Base-by-base conservation (phyloP, 2,113 vertebrate species). In the Rhineura floridana region DNA sequence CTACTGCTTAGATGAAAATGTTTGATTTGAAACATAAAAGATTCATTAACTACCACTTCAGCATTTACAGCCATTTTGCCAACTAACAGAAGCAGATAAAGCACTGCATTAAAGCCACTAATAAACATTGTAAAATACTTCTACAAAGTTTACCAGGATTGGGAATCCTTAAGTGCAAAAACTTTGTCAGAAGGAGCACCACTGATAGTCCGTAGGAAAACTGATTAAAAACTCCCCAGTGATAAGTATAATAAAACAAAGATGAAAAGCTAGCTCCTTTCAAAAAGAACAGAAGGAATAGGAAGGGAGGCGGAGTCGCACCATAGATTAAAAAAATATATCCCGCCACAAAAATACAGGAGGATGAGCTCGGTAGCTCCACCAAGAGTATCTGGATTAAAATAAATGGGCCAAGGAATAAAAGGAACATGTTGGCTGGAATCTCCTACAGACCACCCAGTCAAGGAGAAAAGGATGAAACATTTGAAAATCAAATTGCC, bases 21-120 rank as follows among this genome's bases (percentile, higher is more conserved):
- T 96, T 97, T 96, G 97, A 97, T 97, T 97, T 97, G 96, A 95
- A 97, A 96, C 96, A 96, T 97, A 97, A 97, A 97, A 97, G 97
- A 96, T 96, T 96, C 95, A 96, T 97, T 97, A 97, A 97, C 97
- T 96, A 97, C 97, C 96, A 96, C 96, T 97, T 97, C 97, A 97
- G 96, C 97, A 96, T 97, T 97, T 97, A 97, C 97, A 97, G 95
- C 95, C 96, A 96, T 97, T 97, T 97, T 96, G 95, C 95, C 95
- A 93, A 94, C 96, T 97, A 96, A 97, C 96, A 96, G 96, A 96
- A 96, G 95, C 91, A 96, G 96, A 97, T 96, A 96, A 97, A 96
- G 96, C 96, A 83, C 91, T 93, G 96, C 96, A 96, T 97, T 96
- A 96, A 97, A 97, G 96, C 96, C 93, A 93, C 96, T 97, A 97